A percentile compares a stretch with the other conserved stretches of the same genome.
These are phyloP conservation scores for Pantala flavescens DNA, from an alignment of 1,140 invertebrate species.

Conservation along the genomic window DNA sequence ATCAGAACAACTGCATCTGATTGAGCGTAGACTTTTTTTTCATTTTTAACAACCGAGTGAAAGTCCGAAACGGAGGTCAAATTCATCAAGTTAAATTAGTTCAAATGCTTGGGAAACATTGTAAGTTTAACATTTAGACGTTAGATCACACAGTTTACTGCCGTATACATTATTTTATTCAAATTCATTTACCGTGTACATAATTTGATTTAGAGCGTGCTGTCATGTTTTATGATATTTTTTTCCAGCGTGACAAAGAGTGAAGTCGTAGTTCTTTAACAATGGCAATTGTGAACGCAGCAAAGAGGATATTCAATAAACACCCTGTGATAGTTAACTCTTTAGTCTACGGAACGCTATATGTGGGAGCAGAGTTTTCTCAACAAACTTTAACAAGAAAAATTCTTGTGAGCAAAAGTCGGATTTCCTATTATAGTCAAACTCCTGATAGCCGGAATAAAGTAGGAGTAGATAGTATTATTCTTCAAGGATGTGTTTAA, in stretches of 20 bases:
- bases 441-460: too few relatives aligned
- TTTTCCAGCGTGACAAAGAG: neutral
- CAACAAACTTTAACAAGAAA: constrained; percentile 61
- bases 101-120: neutral
- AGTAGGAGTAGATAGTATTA: too few relatives aligned
- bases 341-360: constrained; percentile 63
- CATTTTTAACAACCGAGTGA: neutral
- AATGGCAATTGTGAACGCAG: neutral
- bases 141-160: too few relatives aligned
- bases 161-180: too few relatives aligned
- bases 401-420: constrained; percentile 39
- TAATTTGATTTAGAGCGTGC: neutral
- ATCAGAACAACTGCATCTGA: neutral
- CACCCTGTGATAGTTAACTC: constrained; percentile 59
- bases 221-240: neutral
- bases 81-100: neutral
- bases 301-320: constrained; percentile 30
- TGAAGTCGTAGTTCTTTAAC: neutral
- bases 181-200: too few relatives aligned
- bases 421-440: neutral
- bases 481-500: too few relatives aligned
- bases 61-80: neutral
- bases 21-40: neutral
- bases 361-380: constrained; percentile 62
- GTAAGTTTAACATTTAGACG: neutral